Base-by-base conservation (phyloP, 2,888 invertebrate species). In the Eupithecia pulchellata region DNA sequence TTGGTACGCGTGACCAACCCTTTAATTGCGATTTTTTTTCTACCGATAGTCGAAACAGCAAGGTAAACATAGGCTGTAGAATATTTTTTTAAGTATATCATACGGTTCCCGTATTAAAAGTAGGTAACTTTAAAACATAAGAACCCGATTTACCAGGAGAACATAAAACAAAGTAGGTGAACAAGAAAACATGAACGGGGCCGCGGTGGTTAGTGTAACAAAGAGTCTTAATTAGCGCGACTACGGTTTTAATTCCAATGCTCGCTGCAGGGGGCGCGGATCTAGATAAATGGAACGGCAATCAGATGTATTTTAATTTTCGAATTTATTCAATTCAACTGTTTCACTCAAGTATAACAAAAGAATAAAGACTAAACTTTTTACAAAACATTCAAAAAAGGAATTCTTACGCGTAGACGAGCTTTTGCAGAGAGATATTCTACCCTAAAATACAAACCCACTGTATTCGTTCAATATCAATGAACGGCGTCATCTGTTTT, bases 231-330 rank as follows among this genome's bases (percentile, higher is more conserved):
- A 75, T 71, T 64, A 65, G 65, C 25, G 30, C 68, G 57, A 55
- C 34, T 65, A 60, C 64, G 27, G 62, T 65, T 69, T 73, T 73
- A 64, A 71, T 75, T 72, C 64, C 65, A 66, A 61, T 52, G 64
- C 63, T 68, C 55, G 34, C 36, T 66, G 68, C 68, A 64, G 63
- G 62, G 32, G 60, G 57, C 66, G 36, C 2, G 30, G 68, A 66
- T 30, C 17, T 68, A 68, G 13, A 47, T 1, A 47, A 34, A 55
- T 67, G 47, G 68, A 68, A 71, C 20, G 8, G 64, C 25, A 25
- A 61, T 17, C 27, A 25, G 36, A 11, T 57, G 29, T 2, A 57
- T 29, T 29, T 57, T 29, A 8, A 58, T 11, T 58, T 58, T n/a
- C n/a, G 30, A 57, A 17, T 1, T 29, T 20, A n/a, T 9, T 39